Base-by-base conservation (phyloP, 2,113 vertebrate species). In the Cottus gobio region DNA sequence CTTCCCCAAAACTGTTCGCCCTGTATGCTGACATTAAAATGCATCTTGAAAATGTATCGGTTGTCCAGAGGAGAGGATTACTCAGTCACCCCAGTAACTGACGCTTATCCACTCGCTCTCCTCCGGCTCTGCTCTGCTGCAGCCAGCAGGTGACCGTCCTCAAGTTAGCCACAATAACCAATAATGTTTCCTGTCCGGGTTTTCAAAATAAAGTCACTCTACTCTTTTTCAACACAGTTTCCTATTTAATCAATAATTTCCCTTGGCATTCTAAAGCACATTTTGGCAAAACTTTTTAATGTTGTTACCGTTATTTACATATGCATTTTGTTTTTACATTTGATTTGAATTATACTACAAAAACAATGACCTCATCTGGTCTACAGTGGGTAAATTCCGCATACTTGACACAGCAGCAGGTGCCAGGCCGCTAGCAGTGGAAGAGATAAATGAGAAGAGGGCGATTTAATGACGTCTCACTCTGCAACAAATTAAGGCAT, bases 81-180 rank as follows among this genome's bases (percentile, higher is more conserved):
- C 48, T 50, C 63, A 1, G 46, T 68, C 65, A 30, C 13, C 52
- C 22, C 37, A 28, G 50, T 4, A 3, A 31, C 54, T 10, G n/a
- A 56, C 7, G 34, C 36, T 66, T 26, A 1, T 24, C 15, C 78
- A 7, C 34, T 69, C 70, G 2, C 44, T 50, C 42, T 69, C 46
- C 69, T n/a, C 67, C 54, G 0, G 74, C 71, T 46, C 61, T 1
- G 31, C 65, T 73, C 63, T 44, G 87, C 85, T 34, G 87, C 87
- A 80, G 91, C 86, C 87, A 76, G 91, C 86, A 87, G 86, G 87
- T 86, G 85, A 84, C 54, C 12, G 58, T 36, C 24, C 28, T 7
- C 0, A 80, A 71, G 46, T 1, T 12, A 7, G 7, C 20, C 13
- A 10, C 3, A 60, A 1, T 6, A 24, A 1, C 7, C 20, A 9